phyloP scores from a whole-genome alignment of 2,113 vertebrate species.

The Entomyzon cyanotis region DNA sequence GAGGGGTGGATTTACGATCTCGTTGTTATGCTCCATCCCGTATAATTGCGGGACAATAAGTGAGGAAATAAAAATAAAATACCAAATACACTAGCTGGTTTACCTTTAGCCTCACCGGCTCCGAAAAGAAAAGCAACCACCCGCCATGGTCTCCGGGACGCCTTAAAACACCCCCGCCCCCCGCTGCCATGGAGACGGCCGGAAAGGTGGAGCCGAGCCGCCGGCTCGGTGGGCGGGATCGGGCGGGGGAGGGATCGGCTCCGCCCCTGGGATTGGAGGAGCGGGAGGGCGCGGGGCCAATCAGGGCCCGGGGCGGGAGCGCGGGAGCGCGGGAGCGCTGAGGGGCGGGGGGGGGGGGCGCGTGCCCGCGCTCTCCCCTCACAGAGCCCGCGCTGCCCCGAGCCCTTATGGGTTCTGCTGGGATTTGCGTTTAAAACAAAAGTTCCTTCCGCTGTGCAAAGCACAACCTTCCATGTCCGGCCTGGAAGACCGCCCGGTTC shows the following conservation, averaged over 20 bases:
- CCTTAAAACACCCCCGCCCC: not conserved
- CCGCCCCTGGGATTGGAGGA: not conserved
- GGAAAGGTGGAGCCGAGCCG: not conserved
- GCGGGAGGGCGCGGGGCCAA: accelerated
- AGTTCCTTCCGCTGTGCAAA: no score
- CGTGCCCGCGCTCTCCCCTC: not conserved
- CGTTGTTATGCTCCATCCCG: not conserved
- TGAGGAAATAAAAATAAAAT: not conserved
- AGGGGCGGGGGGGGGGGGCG: accelerated
- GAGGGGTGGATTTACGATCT: accelerated
- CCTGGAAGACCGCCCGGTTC: no score
- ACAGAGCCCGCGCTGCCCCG: accelerated
- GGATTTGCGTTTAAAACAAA: accelerated
- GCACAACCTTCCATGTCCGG: not conserved
- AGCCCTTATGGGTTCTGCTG: accelerated
- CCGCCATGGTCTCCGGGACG: not conserved
- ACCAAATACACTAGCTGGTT: not conserved
- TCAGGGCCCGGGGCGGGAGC: not conserved
- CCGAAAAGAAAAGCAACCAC: not conserved
- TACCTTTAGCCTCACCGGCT: not conserved
- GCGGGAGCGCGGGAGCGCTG: not conserved
- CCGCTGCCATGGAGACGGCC: conserved; percentile 11
- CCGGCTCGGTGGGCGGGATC: not conserved
- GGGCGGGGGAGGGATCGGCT: accelerated
- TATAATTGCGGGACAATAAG: accelerated